Evolutionary conservation across 2,797 vertebrate genomes (phyloP).

Genomic region (Hydrocynus forskahlii): DNA sequence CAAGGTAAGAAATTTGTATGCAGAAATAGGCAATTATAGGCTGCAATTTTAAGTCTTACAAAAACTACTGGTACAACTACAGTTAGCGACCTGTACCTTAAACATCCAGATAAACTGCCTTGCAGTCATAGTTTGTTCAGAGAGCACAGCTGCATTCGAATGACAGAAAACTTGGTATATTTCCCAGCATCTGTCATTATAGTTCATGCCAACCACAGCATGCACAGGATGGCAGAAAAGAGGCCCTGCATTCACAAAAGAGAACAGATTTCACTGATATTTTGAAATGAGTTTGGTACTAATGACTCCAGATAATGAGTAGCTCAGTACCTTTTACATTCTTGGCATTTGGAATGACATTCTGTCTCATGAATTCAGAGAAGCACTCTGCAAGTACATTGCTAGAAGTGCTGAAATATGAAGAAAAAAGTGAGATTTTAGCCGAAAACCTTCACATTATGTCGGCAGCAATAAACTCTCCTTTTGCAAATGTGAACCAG

Average conservation of each 20-base stretch:
- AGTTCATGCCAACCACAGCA: slow-evolving; percentile 67
- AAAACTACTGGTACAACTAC: neutral
- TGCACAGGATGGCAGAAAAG: slow-evolving; percentile 73
- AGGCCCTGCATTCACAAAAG: slow-evolving; percentile 63
- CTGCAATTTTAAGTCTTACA: neutral
- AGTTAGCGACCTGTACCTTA: slow-evolving; percentile 73
- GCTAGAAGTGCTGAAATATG: slow-evolving; percentile 71
- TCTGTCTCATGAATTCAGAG: slow-evolving; percentile 81
- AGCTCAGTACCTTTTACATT: slow-evolving; percentile 81
- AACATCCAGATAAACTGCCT: slow-evolving; percentile 89
- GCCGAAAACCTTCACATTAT: neutral
- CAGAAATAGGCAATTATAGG: neutral
- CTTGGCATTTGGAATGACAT: slow-evolving; percentile 83
- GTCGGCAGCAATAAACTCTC: neutral
- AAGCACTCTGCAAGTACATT: slow-evolving; percentile 82
- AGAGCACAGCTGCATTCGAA: slow-evolving; percentile 38
- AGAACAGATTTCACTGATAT: neutral
- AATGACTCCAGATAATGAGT: neutral
- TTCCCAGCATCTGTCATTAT: slow-evolving; percentile 81
- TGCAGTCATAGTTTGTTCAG: slow-evolving; percentile 79
- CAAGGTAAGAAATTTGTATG: neutral
- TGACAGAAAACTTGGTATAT: slow-evolving; percentile 74
- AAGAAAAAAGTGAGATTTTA: slow-evolving; percentile 8
- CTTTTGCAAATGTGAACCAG: neutral
- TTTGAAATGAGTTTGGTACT: neutral